phyloP scores from a whole-genome alignment of 2,797 vertebrate genomes.

The Lacerta viridis region DNA sequence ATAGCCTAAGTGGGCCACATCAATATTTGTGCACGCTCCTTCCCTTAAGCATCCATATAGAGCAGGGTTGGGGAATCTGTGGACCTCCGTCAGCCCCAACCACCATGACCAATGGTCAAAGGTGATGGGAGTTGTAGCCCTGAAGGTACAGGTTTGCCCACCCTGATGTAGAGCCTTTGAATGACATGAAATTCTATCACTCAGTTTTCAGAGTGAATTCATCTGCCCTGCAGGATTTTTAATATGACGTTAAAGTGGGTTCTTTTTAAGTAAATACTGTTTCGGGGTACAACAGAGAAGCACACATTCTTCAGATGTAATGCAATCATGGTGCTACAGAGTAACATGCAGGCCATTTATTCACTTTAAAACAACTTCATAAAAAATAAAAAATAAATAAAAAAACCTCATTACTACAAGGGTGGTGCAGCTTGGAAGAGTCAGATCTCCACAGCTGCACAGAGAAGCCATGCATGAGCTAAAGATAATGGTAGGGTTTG shows the following conservation, averaged over 20 bases:
- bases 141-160: not conserved
- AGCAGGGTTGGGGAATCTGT: not conserved
- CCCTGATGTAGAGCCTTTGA: not conserved
- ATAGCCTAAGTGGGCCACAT: not conserved
- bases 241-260: not conserved
- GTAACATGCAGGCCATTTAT: not conserved
- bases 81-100: too few species aligned
- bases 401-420: conserved; percentile 5
- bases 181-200: not conserved
- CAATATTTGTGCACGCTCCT: not conserved
- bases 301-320: not conserved
- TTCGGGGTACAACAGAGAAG: not conserved
- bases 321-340: not conserved
- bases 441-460: conserved; percentile 33
- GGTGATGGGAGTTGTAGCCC: not conserved
- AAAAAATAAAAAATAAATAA: not conserved
- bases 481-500: conserved; percentile 22
- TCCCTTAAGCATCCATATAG: not conserved
- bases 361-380: conserved; percentile 11
- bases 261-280: not conserved
- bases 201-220: not conserved
- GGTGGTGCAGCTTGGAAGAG: conserved; percentile 18
- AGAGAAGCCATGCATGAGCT: not conserved
- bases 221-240: not conserved
- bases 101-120: not conserved